Percentiles rank a stretch among this genome's conserved stretches.
These are phyloP conservation scores for Tryphoninae sp. DNA, from an alignment of 2,888 invertebrate species.

Conservation along the genomic window DNA sequence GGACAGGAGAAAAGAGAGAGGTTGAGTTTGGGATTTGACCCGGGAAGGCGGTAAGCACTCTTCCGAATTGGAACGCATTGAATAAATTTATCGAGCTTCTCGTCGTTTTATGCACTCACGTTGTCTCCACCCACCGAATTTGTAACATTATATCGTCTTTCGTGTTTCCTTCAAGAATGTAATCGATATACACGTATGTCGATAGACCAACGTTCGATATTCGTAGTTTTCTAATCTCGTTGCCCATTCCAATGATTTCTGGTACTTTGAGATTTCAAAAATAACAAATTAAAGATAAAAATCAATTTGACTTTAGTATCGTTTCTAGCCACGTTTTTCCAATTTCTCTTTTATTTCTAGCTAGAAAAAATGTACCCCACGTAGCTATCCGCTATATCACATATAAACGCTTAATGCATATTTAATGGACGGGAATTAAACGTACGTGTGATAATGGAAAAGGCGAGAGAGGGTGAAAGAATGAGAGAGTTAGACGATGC, in stretches of 20 bases:
- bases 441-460: conserved; percentile 39
- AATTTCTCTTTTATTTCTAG: background rate
- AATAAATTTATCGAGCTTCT: conserved; percentile 44
- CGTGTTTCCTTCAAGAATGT: too few species aligned
- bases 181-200: too few species aligned
- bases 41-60: conserved; percentile 25
- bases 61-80: conserved; percentile 47
- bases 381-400: background rate
- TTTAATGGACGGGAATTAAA: conserved; percentile 38
- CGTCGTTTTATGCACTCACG: conserved; percentile 10
- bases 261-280: background rate
- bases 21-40: conserved; percentile 35
- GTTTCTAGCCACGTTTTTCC: background rate
- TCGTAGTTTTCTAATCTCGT: background rate
- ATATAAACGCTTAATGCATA: background rate
- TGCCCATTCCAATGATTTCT: too few species aligned
- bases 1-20: background rate
- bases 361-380: background rate
- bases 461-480: background rate
- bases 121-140: background rate
- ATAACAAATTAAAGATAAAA: background rate
- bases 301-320: background rate
- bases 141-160: too few species aligned
- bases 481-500: background rate
- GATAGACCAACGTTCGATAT: background rate